These are phyloP conservation scores for Galeopsomyia nigrocyanea DNA, from an alignment of 2,888 invertebrate genomes.

Conservation along the genomic window DNA sequence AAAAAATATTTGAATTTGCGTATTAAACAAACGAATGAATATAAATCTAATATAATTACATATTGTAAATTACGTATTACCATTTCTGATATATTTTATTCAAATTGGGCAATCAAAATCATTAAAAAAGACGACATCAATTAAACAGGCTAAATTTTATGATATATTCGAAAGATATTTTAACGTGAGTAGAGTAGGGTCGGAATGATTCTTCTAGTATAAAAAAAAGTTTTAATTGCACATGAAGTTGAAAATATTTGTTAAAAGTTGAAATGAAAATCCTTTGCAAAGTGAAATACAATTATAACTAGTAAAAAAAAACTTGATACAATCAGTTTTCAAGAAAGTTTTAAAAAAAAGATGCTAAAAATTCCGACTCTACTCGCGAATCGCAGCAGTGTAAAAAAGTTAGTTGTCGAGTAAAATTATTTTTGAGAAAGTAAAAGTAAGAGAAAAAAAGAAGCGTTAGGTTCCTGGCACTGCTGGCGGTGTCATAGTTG, in stretches of 20 bases:
- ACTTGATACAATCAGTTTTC: neutral
- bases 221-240: no score
- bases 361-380: slow-evolving; percentile 8
- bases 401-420: neutral
- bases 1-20: neutral
- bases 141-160: no score
- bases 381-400: slow-evolving; percentile 37
- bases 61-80: no score
- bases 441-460: slow-evolving; percentile 49
- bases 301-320: no score
- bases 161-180: no score
- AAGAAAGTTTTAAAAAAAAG: neutral
- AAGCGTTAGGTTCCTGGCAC: slow-evolving; percentile 52
- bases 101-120: slow-evolving; percentile 17
- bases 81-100: slow-evolving; percentile 10
- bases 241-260: no score
- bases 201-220: neutral
- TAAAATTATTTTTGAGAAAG: neutral
- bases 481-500: slow-evolving; percentile 65
- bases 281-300: no score
- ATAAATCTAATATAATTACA: no score
- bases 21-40: neutral
- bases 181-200: neutral
- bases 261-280: no score
- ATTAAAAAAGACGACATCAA: no score